These are phyloP conservation scores for Heliornis fulica DNA, from an alignment of 2,113 vertebrate genomes.

Conservation along the genomic window DNA sequence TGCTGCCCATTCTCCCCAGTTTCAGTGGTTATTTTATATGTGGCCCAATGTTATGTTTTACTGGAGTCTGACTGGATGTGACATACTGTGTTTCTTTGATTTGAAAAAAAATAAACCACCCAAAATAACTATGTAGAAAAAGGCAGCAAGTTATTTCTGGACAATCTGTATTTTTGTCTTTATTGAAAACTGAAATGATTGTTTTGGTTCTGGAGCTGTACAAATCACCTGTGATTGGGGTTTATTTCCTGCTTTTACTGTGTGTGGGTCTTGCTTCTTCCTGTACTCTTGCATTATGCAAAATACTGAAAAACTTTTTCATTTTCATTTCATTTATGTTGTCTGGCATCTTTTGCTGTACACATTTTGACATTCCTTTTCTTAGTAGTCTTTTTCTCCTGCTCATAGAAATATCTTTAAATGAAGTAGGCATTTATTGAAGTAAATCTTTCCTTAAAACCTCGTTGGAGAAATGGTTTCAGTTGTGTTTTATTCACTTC, in stretches of 20 bases:
- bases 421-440: background rate
- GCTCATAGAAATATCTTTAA: background rate
- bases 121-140: background rate
- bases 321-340: background rate
- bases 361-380: background rate
- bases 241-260: background rate
- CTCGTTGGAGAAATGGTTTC: background rate
- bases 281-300: background rate
- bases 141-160: background rate
- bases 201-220: background rate
- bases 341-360: background rate
- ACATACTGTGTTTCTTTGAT: background rate
- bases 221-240: background rate
- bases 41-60: background rate
- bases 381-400: background rate
- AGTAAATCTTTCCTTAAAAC: background rate
- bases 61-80: background rate
- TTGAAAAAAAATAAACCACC: background rate
- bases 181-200: background rate
- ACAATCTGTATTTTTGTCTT: background rate
- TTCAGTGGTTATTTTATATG: background rate
- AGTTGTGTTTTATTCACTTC: background rate
- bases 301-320: background rate
- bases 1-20: background rate
- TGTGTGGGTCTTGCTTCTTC: background rate